phyloP scores from a whole-genome alignment of 1,140 invertebrate genomes.

The Stegodyphus dumicola region DNA sequence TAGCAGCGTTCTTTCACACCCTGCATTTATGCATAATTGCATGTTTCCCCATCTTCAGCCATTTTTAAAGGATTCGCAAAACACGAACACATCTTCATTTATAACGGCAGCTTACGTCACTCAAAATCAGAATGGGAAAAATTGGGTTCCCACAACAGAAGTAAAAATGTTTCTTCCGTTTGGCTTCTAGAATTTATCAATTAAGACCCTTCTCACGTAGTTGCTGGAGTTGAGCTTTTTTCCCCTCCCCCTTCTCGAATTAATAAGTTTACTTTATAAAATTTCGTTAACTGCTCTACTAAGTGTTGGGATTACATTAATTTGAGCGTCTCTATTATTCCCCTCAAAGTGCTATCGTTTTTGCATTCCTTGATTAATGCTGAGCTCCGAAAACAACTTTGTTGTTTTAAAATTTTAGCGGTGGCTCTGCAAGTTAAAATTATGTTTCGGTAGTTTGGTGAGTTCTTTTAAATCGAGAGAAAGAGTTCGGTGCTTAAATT shows the following conservation, averaged over 20 bases:
- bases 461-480: no score
- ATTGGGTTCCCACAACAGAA: slow-evolving; percentile 22
- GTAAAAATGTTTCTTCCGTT: slow-evolving; percentile 56
- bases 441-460: not conserved
- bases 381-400: not conserved
- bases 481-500: no score
- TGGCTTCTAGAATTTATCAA: slow-evolving; percentile 36
- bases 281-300: slow-evolving; percentile 47
- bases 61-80: slow-evolving; percentile 42
- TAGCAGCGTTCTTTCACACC: slow-evolving; percentile 40
- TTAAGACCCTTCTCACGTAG: slow-evolving; percentile 23
- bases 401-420: not conserved
- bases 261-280: slow-evolving; percentile 51
- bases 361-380: slow-evolving; percentile 33
- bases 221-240: slow-evolving; percentile 8
- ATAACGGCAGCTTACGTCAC: slow-evolving; percentile 41
- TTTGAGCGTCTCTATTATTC: slow-evolving; percentile 8
- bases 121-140: slow-evolving; percentile 31
- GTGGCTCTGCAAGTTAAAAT: not conserved
- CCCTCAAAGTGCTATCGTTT: not conserved
- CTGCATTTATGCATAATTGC: slow-evolving; percentile 56
- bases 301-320: slow-evolving; percentile 37
- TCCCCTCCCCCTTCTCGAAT: slow-evolving; percentile 22
- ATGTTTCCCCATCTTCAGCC: slow-evolving; percentile 22
- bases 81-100: slow-evolving; percentile 48